Evolutionary conservation across 2,797 vertebrate species (phyloP).

Genomic region (Melanitta fusca): DNA sequence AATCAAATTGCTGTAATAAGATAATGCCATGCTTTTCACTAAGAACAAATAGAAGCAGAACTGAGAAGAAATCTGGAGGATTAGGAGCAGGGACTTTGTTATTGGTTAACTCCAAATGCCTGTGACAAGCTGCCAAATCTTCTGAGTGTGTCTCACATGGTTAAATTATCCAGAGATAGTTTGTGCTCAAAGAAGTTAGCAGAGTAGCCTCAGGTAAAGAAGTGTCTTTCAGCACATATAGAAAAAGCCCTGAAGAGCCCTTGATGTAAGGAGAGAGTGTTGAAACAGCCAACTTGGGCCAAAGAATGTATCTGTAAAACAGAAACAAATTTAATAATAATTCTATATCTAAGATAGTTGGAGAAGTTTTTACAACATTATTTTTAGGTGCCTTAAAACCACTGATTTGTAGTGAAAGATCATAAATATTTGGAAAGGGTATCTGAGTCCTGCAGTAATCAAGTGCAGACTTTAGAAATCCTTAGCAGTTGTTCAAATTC

Average conservation of each 20-base stretch:
- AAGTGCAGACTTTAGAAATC: slow-evolving; percentile 54
- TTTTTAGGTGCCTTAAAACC: slow-evolving; percentile 19
- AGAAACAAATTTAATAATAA: slow-evolving; percentile 40
- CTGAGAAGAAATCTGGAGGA: slow-evolving; percentile 61
- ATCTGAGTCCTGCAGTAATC: slow-evolving; percentile 38
- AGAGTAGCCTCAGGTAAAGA: slow-evolving; percentile 68
- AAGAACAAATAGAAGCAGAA: slow-evolving; percentile 63
- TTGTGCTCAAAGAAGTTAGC: slow-evolving; percentile 42
- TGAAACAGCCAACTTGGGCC: slow-evolving; percentile 44
- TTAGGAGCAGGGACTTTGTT: slow-evolving; percentile 46
- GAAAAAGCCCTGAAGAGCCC: slow-evolving; percentile 50
- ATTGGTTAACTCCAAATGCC: slow-evolving; percentile 55
- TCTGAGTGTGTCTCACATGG: slow-evolving; percentile 39
- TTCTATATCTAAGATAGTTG: slow-evolving; percentile 4
- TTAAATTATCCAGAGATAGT: slow-evolving; percentile 59
- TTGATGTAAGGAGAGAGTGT: slow-evolving; percentile 57
- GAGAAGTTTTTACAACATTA: slow-evolving; percentile 5
- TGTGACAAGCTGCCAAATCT: slow-evolving; percentile 62
- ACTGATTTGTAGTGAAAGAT: slow-evolving; percentile 17
- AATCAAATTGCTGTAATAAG: slow-evolving; percentile 67
- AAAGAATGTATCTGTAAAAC: slow-evolving; percentile 33
- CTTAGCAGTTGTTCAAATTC: slow-evolving; percentile 51
- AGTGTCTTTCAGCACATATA: slow-evolving; percentile 58
- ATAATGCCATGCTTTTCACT: slow-evolving; percentile 64
- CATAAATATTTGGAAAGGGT: slow-evolving; percentile 56